These are phyloP conservation scores for Rosalia funebris DNA, from an alignment of 2,888 invertebrate genomes.

Conservation along the genomic window DNA sequence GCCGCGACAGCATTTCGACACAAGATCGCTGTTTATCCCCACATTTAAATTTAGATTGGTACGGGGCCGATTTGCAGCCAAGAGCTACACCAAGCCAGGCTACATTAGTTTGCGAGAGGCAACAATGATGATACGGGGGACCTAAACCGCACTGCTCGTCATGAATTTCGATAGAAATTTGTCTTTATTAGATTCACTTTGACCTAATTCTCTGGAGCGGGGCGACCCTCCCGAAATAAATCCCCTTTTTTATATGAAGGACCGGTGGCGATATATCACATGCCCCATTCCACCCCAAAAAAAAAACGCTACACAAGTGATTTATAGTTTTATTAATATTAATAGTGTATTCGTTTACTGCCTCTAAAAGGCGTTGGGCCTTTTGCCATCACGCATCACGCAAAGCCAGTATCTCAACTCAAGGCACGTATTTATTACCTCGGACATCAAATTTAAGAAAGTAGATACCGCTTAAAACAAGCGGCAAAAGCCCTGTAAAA, in stretches of 20 bases:
- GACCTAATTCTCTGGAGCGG: slow-evolving; percentile 19
- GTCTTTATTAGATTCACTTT: slow-evolving; percentile 26
- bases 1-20: slow-evolving; percentile 21
- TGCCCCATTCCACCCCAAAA: slow-evolving; percentile 6
- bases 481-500: too few relatives aligned
- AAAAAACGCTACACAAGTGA: slow-evolving; percentile 9
- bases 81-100: slow-evolving; percentile 14
- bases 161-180: slow-evolving; percentile 24
- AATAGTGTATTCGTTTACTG: background rate
- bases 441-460: too few relatives aligned
- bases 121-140: slow-evolving; percentile 18
- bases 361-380: too few relatives aligned
- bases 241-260: slow-evolving; percentile 20
- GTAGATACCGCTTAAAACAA: too few relatives aligned
- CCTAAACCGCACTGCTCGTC: slow-evolving; percentile 13
- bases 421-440: too few relatives aligned
- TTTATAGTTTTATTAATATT: slow-evolving; percentile 17
- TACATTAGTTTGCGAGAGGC: slow-evolving; percentile 25
- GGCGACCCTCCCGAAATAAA: slow-evolving; percentile 4
- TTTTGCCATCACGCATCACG: too few relatives aligned
- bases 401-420: too few relatives aligned
- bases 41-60: slow-evolving; percentile 49
- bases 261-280: slow-evolving; percentile 14
- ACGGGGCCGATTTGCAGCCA: slow-evolving; percentile 39
- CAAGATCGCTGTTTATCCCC: slow-evolving; percentile 40